These are phyloP conservation scores for Micrasema longulum DNA, from an alignment of 1,140 invertebrate genomes.

Conservation along the genomic window DNA sequence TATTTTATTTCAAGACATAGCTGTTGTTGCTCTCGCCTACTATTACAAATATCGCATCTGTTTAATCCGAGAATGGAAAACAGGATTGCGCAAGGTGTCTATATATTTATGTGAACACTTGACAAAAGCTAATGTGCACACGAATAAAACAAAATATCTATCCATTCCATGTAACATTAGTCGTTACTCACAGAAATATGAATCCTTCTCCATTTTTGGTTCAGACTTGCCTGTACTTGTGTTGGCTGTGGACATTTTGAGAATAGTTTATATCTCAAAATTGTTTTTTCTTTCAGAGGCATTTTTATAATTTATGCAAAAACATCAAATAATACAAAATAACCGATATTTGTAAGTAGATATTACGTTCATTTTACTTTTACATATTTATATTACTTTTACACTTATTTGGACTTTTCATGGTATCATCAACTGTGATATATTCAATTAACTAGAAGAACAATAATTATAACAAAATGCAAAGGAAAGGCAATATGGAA, in stretches of 20 bases:
- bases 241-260: constrained; percentile 64
- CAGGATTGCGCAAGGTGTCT: background rate
- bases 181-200: constrained; percentile 73
- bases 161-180: constrained; percentile 31
- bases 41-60: background rate
- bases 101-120: constrained; percentile 10
- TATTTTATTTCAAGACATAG: background rate
- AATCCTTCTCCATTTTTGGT: constrained; percentile 71
- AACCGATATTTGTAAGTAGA: too few species aligned
- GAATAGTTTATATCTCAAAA: constrained; percentile 25
- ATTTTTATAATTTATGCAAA: constrained; percentile 3
- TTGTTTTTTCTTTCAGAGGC: background rate
- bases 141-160: constrained; percentile 37
- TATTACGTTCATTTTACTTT: background rate
- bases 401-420: too few species aligned
- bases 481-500: constrained; percentile 17
- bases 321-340: constrained; percentile 25
- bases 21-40: constrained; percentile 9
- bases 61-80: background rate
- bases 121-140: constrained; percentile 37
- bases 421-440: background rate
- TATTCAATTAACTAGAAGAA: constrained; percentile 24
- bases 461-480: constrained; percentile 32
- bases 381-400: background rate
- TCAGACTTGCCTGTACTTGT: constrained; percentile 67